Conservation (phyloP, 2,113 vertebrate genomes). For the Larimichthys crocea region DNA sequence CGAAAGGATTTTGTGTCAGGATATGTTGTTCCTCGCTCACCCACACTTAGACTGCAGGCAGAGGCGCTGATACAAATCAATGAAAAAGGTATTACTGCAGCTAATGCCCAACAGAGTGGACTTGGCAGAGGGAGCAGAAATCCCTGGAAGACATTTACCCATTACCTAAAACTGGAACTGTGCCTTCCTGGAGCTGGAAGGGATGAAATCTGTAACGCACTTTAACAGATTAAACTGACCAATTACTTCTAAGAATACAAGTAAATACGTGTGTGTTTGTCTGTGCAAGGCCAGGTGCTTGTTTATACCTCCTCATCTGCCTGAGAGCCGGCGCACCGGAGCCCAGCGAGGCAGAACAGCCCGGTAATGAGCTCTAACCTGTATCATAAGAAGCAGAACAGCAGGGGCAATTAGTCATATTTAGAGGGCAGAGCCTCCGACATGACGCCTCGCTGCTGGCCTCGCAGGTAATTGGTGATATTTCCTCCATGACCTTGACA, state of each 20-base stretch:
- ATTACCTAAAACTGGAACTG: slow-evolving; percentile 38
- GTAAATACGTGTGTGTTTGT: slow-evolving; percentile 17
- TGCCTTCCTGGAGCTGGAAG: neutral
- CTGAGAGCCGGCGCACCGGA: slow-evolving; percentile 9
- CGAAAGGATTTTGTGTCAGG: slow-evolving; percentile 34
- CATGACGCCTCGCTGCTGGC: slow-evolving; percentile 26
- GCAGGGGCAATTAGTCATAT: slow-evolving; percentile 75
- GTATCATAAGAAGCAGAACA: slow-evolving; percentile 69
- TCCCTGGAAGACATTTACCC: slow-evolving; percentile 35
- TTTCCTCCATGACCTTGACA: slow-evolving; percentile 63
- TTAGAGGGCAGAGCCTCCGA: slow-evolving; percentile 58
- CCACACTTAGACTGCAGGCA: slow-evolving; percentile 41
- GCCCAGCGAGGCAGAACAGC: slow-evolving; percentile 60
- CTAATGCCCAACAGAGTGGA: slow-evolving; percentile 53
- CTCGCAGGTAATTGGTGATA: slow-evolving; percentile 36
- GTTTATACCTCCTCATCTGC: slow-evolving; percentile 54
- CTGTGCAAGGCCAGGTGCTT: slow-evolving; percentile 31
- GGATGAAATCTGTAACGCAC: slow-evolving; percentile 22
- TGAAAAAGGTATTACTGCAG: slow-evolving; percentile 59
- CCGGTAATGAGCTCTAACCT: slow-evolving; percentile 74
- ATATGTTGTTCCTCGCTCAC: slow-evolving; percentile 20
- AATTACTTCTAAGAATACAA: slow-evolving; percentile 27
- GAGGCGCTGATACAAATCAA: slow-evolving; percentile 57
- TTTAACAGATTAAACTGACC: slow-evolving; percentile 41
- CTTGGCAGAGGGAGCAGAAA: slow-evolving; percentile 48